Conservation (phyloP, 2,888 invertebrate species). For the Anthophora plumipes region DNA sequence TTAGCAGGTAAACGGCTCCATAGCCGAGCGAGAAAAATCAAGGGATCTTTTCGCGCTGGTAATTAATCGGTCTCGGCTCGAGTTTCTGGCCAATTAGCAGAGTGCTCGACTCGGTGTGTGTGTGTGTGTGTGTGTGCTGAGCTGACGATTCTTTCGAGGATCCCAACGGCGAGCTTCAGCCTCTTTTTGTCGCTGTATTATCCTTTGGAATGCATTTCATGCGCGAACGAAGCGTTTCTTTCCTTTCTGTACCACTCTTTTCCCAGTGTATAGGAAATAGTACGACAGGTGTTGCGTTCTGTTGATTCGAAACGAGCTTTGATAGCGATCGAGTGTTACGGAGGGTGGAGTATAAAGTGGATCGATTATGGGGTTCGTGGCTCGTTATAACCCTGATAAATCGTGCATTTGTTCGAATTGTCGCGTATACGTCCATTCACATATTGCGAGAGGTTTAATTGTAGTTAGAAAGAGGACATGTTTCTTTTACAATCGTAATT, state of each 20-base stretch:
- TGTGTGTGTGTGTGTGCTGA: constrained; percentile 37
- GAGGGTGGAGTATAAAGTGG: neutral
- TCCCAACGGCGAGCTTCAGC: neutral
- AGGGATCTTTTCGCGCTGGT: constrained; percentile 49
- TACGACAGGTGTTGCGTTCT: neutral
- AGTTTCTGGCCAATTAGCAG: constrained; percentile 58
- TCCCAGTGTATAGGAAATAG: no score
- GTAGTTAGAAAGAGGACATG: no score
- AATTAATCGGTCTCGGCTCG: constrained; percentile 57
- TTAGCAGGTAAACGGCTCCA: constrained; percentile 64
- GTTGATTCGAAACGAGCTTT: neutral
- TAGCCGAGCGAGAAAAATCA: constrained; percentile 60
- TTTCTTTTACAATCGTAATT: no score
- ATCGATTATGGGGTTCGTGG: neutral
- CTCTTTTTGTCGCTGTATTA: neutral
- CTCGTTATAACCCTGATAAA: neutral
- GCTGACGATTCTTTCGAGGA: constrained; percentile 50
- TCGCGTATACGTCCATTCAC: no score
- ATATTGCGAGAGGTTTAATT: no score
- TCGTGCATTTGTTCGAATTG: neutral
- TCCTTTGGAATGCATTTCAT: constrained; percentile 10
- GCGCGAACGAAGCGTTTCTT: neutral
- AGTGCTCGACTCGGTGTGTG: constrained; percentile 40
- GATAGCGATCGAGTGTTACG: neutral
- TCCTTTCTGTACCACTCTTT: no score